These are phyloP conservation scores for Anhinga rufa DNA, from an alignment of 2,113 vertebrate species.

Conservation along the genomic window DNA sequence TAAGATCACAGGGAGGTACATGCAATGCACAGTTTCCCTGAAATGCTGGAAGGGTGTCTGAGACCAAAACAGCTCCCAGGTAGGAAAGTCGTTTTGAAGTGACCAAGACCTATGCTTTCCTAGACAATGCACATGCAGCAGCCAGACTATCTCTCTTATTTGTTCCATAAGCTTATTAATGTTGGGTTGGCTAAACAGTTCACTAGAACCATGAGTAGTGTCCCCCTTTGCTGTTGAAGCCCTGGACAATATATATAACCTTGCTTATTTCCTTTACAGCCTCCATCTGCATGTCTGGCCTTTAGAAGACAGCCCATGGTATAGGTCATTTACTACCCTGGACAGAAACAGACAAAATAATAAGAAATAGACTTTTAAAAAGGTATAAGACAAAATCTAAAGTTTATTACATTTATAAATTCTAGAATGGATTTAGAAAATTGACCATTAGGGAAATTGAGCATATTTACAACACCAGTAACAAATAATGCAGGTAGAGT, in stretches of 20 bases:
- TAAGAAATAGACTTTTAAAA: neutral
- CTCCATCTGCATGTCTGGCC: neutral
- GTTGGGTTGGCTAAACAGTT: neutral
- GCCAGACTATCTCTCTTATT: neutral
- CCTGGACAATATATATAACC: neutral
- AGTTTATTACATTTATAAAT: neutral
- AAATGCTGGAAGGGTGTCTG: neutral
- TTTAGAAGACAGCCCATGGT: neutral
- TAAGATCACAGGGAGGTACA: neutral
- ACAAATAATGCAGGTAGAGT: neutral
- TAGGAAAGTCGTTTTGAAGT: neutral
- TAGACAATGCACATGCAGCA: neutral
- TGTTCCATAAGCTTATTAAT: neutral
- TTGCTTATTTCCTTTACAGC: neutral
- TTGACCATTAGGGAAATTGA: neutral
- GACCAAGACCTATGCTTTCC: neutral
- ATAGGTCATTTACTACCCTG: neutral
- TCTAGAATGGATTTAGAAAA: conserved; percentile 14
- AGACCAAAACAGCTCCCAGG: neutral
- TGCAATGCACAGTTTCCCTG: neutral
- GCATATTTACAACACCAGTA: neutral
- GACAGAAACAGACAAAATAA: neutral
- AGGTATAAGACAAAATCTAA: neutral
- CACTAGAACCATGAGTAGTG: neutral
- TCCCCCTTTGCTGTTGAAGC: neutral